Conservation (phyloP, 2,113 vertebrate genomes). For the Rhizomys pruinosus region DNA sequence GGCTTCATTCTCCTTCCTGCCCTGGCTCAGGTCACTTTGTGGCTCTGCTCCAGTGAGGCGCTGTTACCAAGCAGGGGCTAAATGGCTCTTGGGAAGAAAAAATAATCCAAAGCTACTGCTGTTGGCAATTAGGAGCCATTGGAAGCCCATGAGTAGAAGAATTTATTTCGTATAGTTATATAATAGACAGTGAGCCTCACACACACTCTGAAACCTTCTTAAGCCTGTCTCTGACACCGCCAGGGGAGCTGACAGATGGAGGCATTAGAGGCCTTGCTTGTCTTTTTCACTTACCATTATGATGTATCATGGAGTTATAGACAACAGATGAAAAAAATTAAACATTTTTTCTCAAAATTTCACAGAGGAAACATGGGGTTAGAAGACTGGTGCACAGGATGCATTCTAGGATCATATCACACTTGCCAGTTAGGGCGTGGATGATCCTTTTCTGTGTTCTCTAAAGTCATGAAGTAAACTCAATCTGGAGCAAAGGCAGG, state of each 20-base stretch:
- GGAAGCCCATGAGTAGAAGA: conserved; percentile 45
- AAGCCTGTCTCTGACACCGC: conserved; percentile 9
- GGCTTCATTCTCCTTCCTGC: not conserved
- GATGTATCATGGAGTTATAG: conserved; percentile 1
- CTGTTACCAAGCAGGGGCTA: not conserved
- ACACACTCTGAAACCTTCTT: not conserved
- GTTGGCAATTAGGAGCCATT: conserved; percentile 47
- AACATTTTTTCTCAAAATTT: conserved; percentile 41
- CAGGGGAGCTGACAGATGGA: conserved; percentile 4
- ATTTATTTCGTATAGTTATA: conserved; percentile 49
- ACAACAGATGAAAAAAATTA: conserved; percentile 28
- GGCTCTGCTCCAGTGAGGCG: not conserved
- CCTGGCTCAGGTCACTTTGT: not conserved
- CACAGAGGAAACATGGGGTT: conserved; percentile 22
- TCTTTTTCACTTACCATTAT: conserved; percentile 18
- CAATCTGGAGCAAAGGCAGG: conserved; percentile 48
- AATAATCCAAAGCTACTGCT: conserved; percentile 45
- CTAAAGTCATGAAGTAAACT: conserved; percentile 52
- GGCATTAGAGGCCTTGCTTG: conserved; percentile 18
- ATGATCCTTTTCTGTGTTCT: not conserved
- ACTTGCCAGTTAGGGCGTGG: conserved; percentile 2
- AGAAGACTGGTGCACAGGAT: not conserved
- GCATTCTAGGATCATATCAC: not conserved
- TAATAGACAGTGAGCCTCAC: conserved; percentile 23
- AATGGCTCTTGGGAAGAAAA: conserved; percentile 44